phyloP scores from a whole-genome alignment of 1,140 invertebrate genomes.

The Caerostris extrusa region DNA sequence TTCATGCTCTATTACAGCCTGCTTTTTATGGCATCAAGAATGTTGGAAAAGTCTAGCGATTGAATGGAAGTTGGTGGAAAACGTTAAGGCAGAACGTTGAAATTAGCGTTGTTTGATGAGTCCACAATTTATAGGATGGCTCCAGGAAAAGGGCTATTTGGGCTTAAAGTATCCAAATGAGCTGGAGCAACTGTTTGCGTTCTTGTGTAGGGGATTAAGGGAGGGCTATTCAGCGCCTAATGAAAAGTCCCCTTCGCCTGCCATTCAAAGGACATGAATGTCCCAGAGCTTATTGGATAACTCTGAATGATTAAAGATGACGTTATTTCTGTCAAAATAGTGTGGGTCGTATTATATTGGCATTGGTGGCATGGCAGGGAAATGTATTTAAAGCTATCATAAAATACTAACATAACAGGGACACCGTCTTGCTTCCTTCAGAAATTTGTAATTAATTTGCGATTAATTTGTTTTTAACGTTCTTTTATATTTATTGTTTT shows the following conservation, averaged over 20 bases:
- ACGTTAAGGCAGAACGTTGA: not conserved
- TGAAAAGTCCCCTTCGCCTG: not conserved
- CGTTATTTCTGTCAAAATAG: not conserved
- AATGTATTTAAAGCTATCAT: not conserved
- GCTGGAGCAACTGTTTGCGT: conserved; percentile 6
- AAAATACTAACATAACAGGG: not conserved
- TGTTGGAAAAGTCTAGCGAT: not conserved
- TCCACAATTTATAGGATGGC: not conserved
- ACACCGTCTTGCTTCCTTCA: no score
- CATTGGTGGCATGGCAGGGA: not conserved
- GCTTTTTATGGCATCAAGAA: conserved; percentile 46
- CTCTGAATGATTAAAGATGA: not conserved
- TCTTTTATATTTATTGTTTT: no score
- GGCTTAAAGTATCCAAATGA: not conserved
- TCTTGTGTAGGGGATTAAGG: not conserved
- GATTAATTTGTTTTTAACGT: no score
- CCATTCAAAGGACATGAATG: not conserved
- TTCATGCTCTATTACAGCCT: conserved; percentile 54
- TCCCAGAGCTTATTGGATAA: not conserved
- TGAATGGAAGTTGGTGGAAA: not conserved
- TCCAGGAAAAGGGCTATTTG: not conserved
- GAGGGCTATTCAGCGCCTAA: not conserved
- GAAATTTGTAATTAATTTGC: no score
- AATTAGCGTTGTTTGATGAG: conserved; percentile 34
- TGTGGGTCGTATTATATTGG: not conserved